These are phyloP conservation scores for Nothobranchius kuhntae DNA, from an alignment of 2,113 vertebrate genomes.

Conservation along the genomic window DNA sequence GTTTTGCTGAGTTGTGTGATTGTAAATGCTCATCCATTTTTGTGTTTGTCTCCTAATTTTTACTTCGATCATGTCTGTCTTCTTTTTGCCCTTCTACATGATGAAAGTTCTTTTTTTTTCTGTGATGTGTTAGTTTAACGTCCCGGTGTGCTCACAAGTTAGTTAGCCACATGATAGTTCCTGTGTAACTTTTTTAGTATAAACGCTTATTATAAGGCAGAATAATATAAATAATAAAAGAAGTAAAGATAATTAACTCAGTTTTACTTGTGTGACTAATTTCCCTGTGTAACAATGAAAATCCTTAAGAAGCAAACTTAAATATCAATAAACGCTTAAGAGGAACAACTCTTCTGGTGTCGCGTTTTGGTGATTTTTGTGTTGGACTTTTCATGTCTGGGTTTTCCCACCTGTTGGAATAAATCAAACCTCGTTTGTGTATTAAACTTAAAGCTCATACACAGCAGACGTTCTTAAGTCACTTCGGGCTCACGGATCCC, in stretches of 20 bases:
- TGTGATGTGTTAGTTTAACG: conserved; percentile 75
- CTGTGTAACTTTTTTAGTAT: conserved; percentile 80
- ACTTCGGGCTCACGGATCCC: too few relatives aligned
- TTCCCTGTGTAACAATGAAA: conserved; percentile 77
- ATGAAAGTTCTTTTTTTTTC: conserved; percentile 21
- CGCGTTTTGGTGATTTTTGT: background rate
- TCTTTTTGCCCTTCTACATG: conserved; percentile 23
- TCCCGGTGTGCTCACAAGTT: conserved; percentile 75
- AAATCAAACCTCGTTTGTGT: too few relatives aligned
- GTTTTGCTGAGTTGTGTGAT: conserved; percentile 54
- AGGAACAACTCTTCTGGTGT: conserved; percentile 28
- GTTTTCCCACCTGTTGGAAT: too few relatives aligned
- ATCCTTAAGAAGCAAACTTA: conserved; percentile 62
- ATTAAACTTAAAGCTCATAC: too few relatives aligned
- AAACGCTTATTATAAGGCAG: conserved; percentile 69
- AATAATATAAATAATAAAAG: conserved; percentile 72
- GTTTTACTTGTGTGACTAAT: conserved; percentile 76
- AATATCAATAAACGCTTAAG: conserved; percentile 76
- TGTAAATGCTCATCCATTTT: conserved; percentile 63
- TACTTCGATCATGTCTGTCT: conserved; percentile 23
- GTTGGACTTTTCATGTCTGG: too few relatives aligned
- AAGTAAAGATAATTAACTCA: conserved; percentile 70
- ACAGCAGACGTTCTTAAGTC: too few relatives aligned
- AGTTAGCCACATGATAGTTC: conserved; percentile 76
- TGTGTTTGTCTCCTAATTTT: conserved; percentile 43